phyloP scores from a whole-genome alignment of 2,888 invertebrate genomes.

The Didymodactylos carnosus region DNA sequence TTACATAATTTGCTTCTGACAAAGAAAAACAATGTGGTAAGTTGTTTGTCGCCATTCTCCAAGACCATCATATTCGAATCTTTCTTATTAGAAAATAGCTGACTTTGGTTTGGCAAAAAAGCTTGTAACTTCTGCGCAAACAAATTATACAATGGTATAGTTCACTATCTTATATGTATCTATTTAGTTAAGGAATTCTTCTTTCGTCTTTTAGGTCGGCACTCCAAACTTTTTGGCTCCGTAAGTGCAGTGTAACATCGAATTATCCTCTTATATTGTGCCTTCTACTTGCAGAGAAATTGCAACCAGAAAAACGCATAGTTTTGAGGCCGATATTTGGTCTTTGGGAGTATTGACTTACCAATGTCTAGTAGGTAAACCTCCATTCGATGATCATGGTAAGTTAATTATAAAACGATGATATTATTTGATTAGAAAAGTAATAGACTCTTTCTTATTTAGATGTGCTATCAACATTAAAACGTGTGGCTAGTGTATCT shows the following conservation, averaged over 20 bases:
- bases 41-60: neutral
- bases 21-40: conserved; percentile 53
- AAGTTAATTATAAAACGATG: conserved; percentile 17
- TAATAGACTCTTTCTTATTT: neutral
- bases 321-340: conserved; percentile 82
- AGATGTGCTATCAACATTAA: neutral
- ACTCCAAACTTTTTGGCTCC: conserved; percentile 92
- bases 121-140: conserved; percentile 62
- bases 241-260: too few relatives aligned
- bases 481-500: neutral
- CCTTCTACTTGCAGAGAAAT: too few relatives aligned
- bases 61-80: too few relatives aligned
- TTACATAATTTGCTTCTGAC: conserved; percentile 69
- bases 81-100: conserved; percentile 47
- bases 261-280: too few relatives aligned
- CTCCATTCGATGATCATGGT: conserved; percentile 76
- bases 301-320: conserved; percentile 69
- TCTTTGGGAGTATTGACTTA: conserved; percentile 84
- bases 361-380: conserved; percentile 65
- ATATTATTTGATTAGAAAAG: too few relatives aligned
- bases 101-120: conserved; percentile 66
- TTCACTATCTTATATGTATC: too few relatives aligned
- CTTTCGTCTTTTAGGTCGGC: too few relatives aligned
- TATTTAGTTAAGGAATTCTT: too few relatives aligned
- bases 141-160: conserved; percentile 87